Evolutionary conservation across 2,797 vertebrate genomes (phyloP), one percentile per base, ranked within the genome.

Genomic region (Xiphophorus birchmanni): DNA sequence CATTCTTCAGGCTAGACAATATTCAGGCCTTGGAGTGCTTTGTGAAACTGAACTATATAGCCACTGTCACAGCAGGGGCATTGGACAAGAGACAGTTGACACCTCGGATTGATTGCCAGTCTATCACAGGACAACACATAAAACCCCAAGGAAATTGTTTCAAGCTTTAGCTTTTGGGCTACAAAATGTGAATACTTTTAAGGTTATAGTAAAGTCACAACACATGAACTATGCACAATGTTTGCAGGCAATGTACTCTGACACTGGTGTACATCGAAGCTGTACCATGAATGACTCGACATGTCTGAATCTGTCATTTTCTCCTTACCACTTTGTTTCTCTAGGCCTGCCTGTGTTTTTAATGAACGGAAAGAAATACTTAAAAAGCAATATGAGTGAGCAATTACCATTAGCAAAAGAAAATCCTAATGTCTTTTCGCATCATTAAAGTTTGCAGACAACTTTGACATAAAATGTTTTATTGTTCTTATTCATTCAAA

Each of bases 341-440:
- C 58, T 48, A 60, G 88, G 80, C 75, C 77, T 84, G 87, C 86
- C 86, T 90, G 87, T 87, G 67, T 85, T 90, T 75, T 89, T 92
- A 93, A 91, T 90, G 90, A 88, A 88, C 12, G 80, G 87, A 93
- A 92, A 92, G 83, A 86, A 93, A 89, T 89, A 91, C 88, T 92
- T 91, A 87, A 85, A 90, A 89, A 87, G 88, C 87, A 87, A 91
- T 88, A 82, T 54, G 81, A 87, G 71, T 48, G 1, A 81, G 82
- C 83, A 85, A 87, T 92, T 87, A 89, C 81, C 89, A 90, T 90
- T 87, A 89, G 85, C 76, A 86, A 87, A 90, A 89, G 86, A 86
- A 87, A 88, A 90, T 88, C 77, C 81, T 90, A 84, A 92, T 88
- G 82, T 79, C 35, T 89, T 89, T 82, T 87, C 79, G 89, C 90